Evolutionary conservation across 2,888 invertebrate genomes (phyloP).

Genomic region (Lithophane leautieri): DNA sequence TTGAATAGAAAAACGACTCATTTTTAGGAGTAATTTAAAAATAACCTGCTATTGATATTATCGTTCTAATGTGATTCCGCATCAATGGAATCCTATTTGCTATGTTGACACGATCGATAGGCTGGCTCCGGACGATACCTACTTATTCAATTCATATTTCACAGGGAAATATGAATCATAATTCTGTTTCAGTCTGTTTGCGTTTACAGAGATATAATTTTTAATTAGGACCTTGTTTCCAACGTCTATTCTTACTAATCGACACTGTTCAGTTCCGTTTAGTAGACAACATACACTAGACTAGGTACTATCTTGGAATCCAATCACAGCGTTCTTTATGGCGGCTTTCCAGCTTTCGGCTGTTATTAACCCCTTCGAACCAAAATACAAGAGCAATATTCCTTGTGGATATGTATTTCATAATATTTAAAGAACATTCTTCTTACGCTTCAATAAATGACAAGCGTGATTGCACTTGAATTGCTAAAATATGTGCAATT

Average conservation of each 20-base stretch:
- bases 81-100: slow-evolving; percentile 35
- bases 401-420: background rate
- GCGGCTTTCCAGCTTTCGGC: background rate
- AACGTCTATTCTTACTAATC: background rate
- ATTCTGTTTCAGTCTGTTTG: background rate
- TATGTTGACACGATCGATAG: slow-evolving; percentile 25
- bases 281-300: background rate
- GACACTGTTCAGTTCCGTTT: background rate
- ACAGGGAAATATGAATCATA: background rate
- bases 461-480: background rate
- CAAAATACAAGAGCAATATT: background rate
- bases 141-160: slow-evolving; percentile 17
- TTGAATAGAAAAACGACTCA: background rate
- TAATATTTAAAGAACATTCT: background rate
- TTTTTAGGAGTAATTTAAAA: background rate
- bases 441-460: background rate
- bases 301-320: slow-evolving; percentile 19
- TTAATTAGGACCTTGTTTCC: background rate
- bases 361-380: slow-evolving; percentile 6
- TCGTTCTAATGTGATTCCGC: slow-evolving; percentile 28
- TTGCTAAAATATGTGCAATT: background rate
- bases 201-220: background rate
- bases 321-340: slow-evolving; percentile 10
- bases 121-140: background rate
- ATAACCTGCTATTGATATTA: slow-evolving; percentile 12